phyloP scores from a whole-genome alignment of 2,113 vertebrate species.

The Ornithorhynchus anatinus region DNA sequence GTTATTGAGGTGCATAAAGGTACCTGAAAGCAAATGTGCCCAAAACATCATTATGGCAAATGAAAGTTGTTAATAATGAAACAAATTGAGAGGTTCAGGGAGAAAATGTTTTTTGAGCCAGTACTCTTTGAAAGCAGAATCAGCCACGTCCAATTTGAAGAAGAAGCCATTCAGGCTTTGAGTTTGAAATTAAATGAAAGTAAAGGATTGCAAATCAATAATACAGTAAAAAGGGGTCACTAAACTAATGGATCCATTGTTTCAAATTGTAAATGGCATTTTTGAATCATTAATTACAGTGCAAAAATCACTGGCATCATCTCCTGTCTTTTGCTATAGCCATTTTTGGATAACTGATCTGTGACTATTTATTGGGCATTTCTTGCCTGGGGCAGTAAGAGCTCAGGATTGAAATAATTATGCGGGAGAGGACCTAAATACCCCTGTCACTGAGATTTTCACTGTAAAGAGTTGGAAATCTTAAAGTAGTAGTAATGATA shows the following conservation, averaged over 20 bases:
- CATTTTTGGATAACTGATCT: slow-evolving; percentile 7
- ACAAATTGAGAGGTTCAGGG: slow-evolving; percentile 26
- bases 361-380: slow-evolving; percentile 47
- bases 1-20: not conserved
- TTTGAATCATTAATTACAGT: slow-evolving; percentile 62
- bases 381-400: slow-evolving; percentile 18
- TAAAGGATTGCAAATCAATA: slow-evolving; percentile 64
- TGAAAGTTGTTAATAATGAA: slow-evolving; percentile 47
- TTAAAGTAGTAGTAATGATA: too few relatives aligned
- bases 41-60: slow-evolving; percentile 51
- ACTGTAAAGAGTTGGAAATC: not conserved
- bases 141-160: not conserved
- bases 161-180: not conserved
- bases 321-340: not conserved
- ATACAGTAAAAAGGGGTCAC: slow-evolving; percentile 46
- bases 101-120: not conserved
- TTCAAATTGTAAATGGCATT: slow-evolving; percentile 60
- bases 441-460: not conserved
- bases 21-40: slow-evolving; percentile 40
- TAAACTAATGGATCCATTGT: slow-evolving; percentile 62
- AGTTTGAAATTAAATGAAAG: slow-evolving; percentile 48
- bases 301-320: slow-evolving; percentile 36
- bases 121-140: slow-evolving; percentile 47
- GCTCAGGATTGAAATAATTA: slow-evolving; percentile 13
- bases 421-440: not conserved